Base-by-base conservation (phyloP, 2,888 invertebrate species). In the Cheilosia grossa region DNA sequence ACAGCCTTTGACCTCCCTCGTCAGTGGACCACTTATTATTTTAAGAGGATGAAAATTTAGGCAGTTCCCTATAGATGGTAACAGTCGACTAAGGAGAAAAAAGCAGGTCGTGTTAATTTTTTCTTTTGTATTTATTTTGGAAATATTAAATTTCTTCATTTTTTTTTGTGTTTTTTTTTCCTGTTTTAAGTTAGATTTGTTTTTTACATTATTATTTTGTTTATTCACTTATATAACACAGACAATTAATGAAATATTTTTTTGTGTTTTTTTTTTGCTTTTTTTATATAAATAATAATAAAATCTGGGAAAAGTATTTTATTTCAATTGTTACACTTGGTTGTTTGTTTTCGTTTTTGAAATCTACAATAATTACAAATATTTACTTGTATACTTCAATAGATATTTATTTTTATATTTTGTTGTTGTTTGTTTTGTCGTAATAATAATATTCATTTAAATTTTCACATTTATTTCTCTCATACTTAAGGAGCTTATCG, bases 181-280 rank as follows among this genome's bases (percentile, higher is more conserved):
- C 58, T 66, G 63, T 67, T 81, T 69, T 78, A 70, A 61, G 69
- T 87, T 87, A 69, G 73, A 77, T 86, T 85, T 74, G 67, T 69
- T 63, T 78, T 67, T 66, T 86, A 77, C 81, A 75, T 86, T 70
- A 72, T 61, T 81, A 80, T 63, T 56, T 63, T 40, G 24, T 58
- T 74, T 40, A 51, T 83, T 85, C 72, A 85, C 74, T 87, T 85
- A 82, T 87, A 85, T 88, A 88, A 88, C 87, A 87, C 87, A 88
- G 87, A 88, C 87, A 88, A 87, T 87, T 82, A 88, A 88, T 88
- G 87, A 86, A 86, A 58, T 79, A 70, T 81, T 78, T 81, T 83
- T 78, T 83, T 82, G 49, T 75, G 33, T 67, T 49, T 69, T 13
- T 72, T 78, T 74, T 79, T 80, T 69, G 51, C 73, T 82, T 83